Percentiles rank a stretch among this genome's conserved stretches.
These are phyloP conservation scores for Macrosiphum euphorbiae DNA, from an alignment of 2,888 invertebrate species.

Conservation along the genomic window DNA sequence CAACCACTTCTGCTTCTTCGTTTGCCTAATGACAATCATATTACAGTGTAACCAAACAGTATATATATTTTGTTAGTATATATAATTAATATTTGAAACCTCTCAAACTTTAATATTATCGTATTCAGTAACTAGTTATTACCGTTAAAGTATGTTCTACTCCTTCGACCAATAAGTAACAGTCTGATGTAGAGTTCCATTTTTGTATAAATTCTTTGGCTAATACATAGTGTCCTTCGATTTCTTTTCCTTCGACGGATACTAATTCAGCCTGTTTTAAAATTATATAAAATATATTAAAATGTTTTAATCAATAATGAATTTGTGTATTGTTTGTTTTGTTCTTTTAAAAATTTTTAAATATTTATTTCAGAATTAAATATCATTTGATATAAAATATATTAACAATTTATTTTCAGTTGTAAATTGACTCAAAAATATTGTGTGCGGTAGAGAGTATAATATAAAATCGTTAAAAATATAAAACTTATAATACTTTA, in stretches of 20 bases:
- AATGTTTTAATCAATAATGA: not conserved
- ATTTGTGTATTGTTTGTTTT: not conserved
- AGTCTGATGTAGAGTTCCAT: conserved; percentile 79
- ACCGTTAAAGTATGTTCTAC: conserved; percentile 78
- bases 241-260: conserved; percentile 79
- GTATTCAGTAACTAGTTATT: conserved; percentile 66
- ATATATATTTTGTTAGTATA: not conserved
- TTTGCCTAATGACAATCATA: conserved; percentile 73
- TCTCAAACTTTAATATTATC: not conserved
- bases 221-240: conserved; percentile 79
- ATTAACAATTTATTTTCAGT: not conserved
- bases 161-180: conserved; percentile 78
- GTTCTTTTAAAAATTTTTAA: not conserved
- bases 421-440: not conserved
- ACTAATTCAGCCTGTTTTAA: conserved; percentile 76
- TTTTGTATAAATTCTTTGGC: conserved; percentile 77
- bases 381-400: not conserved
- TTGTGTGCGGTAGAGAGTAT: not conserved
- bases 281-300: not conserved
- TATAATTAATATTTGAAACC: not conserved
- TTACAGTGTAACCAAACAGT: not conserved
- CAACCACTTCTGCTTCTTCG: conserved; percentile 76
- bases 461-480: not conserved
- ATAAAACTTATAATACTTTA: not conserved
- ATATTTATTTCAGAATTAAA: not conserved